Evolutionary conservation across 2,888 invertebrate genomes (phyloP).

Genomic region (Pristionchus mayeri): DNA sequence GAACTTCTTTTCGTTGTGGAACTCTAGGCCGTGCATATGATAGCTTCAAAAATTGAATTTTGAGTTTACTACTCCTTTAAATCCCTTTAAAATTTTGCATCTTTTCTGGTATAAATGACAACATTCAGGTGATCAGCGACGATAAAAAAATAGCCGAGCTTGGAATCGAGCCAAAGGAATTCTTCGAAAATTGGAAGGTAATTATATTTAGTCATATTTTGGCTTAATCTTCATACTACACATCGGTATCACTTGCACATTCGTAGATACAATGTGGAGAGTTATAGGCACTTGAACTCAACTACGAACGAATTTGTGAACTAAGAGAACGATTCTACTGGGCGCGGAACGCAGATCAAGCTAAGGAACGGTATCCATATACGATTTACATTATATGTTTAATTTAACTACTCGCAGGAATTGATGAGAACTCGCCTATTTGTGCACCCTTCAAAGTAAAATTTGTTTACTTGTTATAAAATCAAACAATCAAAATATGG

Average conservation of each 20-base stretch:
- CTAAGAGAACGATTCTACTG: constrained; percentile 67
- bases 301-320: constrained; percentile 72
- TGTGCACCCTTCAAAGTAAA: constrained; percentile 73
- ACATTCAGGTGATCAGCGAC: constrained; percentile 63
- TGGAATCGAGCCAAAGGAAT: constrained; percentile 63
- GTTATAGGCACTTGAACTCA: constrained; percentile 67
- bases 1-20: no score
- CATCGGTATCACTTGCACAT: not conserved
- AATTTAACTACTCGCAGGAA: no score
- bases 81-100: no score
- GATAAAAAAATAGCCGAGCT: constrained; percentile 64
- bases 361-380: constrained; percentile 59
- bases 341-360: constrained; percentile 70
- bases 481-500: not conserved
- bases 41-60: no score
- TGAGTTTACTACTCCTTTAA: no score
- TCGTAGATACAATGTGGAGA: no score
- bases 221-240: not conserved
- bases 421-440: constrained; percentile 69
- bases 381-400: no score
- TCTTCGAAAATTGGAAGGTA: constrained; percentile 68
- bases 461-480: not conserved
- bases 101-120: no score
- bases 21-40: no score
- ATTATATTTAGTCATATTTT: not conserved